A percentile compares a stretch with the other conserved stretches of the same genome.
These are phyloP conservation scores for Fundulus diaphanus DNA, from an alignment of 2,797 vertebrate species.

Conservation along the genomic window DNA sequence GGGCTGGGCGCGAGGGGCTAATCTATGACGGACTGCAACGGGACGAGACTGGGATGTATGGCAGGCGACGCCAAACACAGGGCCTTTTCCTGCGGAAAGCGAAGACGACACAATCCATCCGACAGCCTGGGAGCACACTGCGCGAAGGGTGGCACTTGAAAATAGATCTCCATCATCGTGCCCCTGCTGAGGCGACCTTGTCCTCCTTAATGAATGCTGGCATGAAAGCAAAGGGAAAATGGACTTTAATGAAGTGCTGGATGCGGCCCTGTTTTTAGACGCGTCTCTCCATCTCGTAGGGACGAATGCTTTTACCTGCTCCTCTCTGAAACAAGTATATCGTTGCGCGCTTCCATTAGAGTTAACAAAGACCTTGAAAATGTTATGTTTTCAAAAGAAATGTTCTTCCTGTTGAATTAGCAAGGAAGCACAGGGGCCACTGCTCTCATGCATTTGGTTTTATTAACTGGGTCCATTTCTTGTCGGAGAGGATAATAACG, in stretches of 20 bases:
- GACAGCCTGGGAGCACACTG: conserved; percentile 14
- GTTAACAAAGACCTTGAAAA: conserved; percentile 64
- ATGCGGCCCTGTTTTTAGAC: conserved; percentile 31
- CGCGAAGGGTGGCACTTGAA: conserved; percentile 33
- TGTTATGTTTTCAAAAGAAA: conserved; percentile 37
- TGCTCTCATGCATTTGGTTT: conserved; percentile 39
- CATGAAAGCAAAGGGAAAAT: conserved; percentile 56
- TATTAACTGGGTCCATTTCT: conserved; percentile 30
- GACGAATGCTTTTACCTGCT: conserved; percentile 66
- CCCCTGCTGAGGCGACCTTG: conserved; percentile 44
- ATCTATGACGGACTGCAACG: conserved; percentile 17
- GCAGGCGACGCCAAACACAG: background rate
- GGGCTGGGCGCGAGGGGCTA: conserved; percentile 16
- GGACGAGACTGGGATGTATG: conserved; percentile 7
- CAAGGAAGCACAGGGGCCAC: conserved; percentile 41
- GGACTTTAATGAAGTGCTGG: conserved; percentile 32
- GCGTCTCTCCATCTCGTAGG: conserved; percentile 40
- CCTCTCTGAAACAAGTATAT: conserved; percentile 39
- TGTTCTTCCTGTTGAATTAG: conserved; percentile 42
- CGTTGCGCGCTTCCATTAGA: conserved; percentile 61
- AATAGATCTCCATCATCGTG: conserved; percentile 33
- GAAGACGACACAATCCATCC: background rate
- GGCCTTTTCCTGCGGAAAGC: background rate
- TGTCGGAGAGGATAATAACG: conserved; percentile 14
- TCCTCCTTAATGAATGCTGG: conserved; percentile 36